Percentiles rank a stretch among this genome's conserved stretches.
Conservation (phyloP, 2,797 vertebrate genomes). For the Heterohyrax brucei region DNA sequence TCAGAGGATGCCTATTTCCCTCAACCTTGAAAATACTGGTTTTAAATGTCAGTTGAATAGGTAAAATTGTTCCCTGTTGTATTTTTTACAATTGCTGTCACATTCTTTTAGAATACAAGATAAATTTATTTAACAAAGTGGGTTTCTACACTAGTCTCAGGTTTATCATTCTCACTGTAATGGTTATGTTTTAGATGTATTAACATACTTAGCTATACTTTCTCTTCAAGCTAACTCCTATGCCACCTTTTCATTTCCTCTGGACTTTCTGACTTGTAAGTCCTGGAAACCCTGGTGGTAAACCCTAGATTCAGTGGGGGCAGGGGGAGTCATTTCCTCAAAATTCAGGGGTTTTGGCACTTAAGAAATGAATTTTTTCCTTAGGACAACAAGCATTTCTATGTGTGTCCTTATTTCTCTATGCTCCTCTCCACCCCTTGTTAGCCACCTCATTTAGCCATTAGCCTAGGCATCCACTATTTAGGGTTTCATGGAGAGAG, state of each 20-base stretch:
- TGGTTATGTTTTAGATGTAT: not conserved
- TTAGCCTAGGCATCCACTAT: slow-evolving; percentile 65
- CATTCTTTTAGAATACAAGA: not conserved
- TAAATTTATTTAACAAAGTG: not conserved
- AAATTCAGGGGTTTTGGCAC: not conserved
- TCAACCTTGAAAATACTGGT: not conserved
- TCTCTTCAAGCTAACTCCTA: not conserved
- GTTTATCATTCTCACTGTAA: not conserved
- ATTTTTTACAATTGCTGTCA: not conserved
- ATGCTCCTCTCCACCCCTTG: not conserved
- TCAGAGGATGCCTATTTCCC: not conserved
- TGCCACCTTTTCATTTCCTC: not conserved
- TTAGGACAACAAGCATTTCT: not conserved
- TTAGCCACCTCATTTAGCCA: slow-evolving; percentile 70
- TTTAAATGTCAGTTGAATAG: not conserved
- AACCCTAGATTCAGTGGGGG: not conserved
- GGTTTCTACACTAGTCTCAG: not conserved
- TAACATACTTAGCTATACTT: not conserved
- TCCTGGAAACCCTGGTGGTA: not conserved
- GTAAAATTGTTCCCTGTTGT: not conserved
- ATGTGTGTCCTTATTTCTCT: slow-evolving; percentile 37
- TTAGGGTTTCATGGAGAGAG: slow-evolving; percentile 40
- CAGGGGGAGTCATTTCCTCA: not conserved
- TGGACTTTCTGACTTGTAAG: not conserved
- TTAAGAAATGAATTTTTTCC: not conserved